These are phyloP conservation scores for Trichogramma dendrolimi DNA, from an alignment of 2,888 invertebrate genomes.

Conservation along the genomic window DNA sequence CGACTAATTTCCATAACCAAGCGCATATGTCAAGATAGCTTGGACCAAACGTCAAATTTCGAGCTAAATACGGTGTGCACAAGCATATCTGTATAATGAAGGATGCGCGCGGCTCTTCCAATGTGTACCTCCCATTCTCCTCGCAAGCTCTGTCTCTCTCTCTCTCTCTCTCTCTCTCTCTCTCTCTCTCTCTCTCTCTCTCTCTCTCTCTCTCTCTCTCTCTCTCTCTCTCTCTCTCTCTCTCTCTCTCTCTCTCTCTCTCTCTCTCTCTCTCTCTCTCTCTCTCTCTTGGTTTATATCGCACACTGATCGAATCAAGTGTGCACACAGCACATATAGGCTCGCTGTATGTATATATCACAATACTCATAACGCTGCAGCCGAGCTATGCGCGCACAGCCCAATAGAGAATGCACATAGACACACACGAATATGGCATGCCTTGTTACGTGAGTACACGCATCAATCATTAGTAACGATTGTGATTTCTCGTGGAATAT, in stretches of 20 bases:
- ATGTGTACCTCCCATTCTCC: no score
- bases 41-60: constrained; percentile 19
- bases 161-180: no score
- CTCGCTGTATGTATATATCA: no score
- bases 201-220: no score
- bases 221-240: no score
- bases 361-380: no score
- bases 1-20: no score
- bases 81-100: constrained; percentile 24
- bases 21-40: constrained; percentile 19
- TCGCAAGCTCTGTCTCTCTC: no score
- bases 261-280: no score
- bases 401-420: not conserved
- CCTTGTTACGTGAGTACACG: not conserved
- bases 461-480: constrained; percentile 23
- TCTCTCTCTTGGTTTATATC: constrained; percentile 2
- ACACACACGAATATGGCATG: not conserved
- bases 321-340: not conserved
- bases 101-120: constrained; percentile 6
- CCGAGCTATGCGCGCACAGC: not conserved
- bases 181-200: no score
- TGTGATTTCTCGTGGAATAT: constrained; percentile 4
- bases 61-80: constrained; percentile 4
- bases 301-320: constrained; percentile 14
- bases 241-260: no score